phyloP scores from a whole-genome alignment of 2,113 vertebrate species.

The Thryonomys swinderianus region DNA sequence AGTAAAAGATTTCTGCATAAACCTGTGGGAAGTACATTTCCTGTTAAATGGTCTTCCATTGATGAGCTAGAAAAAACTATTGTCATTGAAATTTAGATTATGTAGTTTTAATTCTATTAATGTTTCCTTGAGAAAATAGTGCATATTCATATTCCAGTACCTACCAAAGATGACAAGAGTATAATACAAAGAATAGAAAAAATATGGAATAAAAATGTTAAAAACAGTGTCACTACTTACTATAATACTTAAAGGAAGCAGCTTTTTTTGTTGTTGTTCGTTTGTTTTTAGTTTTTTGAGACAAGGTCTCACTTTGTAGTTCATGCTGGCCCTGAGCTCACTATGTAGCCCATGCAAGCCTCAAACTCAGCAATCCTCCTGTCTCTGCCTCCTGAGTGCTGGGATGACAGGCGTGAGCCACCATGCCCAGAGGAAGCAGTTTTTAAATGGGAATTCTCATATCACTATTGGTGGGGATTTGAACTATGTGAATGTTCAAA shows the following conservation, averaged over 20 bases:
- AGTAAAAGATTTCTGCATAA: background rate
- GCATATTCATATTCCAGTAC: background rate
- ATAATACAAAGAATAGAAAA: background rate
- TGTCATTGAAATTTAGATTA: background rate
- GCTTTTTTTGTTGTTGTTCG: no score
- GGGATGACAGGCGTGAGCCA: no score
- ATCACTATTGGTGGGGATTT: background rate
- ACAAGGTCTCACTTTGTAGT: no score
- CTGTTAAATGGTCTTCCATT: constrained; percentile 24
- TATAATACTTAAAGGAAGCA: background rate
- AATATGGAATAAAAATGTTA: background rate
- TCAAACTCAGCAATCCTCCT: no score
- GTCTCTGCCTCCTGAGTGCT: no score
- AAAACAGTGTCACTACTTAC: background rate
- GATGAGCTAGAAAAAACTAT: constrained; percentile 3
- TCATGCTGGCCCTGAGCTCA: no score
- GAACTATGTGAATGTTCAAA: background rate
- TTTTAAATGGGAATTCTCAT: background rate
- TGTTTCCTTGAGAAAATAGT: background rate
- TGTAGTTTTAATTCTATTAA: constrained; percentile 27
- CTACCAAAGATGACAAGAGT: background rate
- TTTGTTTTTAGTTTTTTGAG: no score
- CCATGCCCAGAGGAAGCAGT: background rate
- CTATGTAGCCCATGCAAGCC: no score
- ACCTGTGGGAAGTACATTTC: background rate